These are phyloP conservation scores for Myotis davidii DNA, from an alignment of 2,113 vertebrate genomes.

Conservation along the genomic window DNA sequence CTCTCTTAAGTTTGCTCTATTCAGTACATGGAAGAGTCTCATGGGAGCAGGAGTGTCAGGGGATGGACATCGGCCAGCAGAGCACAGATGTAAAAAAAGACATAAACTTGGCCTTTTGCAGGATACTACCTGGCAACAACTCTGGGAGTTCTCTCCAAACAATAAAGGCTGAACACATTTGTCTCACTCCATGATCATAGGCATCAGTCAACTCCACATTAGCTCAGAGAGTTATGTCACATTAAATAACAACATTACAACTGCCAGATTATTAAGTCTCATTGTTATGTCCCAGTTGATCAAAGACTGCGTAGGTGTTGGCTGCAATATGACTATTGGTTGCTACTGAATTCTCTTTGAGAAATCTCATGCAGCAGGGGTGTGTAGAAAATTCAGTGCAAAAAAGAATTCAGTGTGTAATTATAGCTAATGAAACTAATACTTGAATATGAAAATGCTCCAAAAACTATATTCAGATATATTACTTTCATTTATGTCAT, in stretches of 20 bases:
- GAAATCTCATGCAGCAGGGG: background rate
- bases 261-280: background rate
- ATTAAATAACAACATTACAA: background rate
- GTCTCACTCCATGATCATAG: background rate
- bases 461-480: background rate
- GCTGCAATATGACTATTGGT: background rate
- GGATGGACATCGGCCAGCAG: background rate
- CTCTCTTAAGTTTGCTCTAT: background rate
- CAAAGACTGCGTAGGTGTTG: background rate
- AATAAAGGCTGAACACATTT: background rate
- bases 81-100: background rate
- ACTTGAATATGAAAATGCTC: slow-evolving; percentile 42
- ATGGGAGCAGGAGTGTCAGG: background rate
- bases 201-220: background rate
- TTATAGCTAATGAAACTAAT: slow-evolving; percentile 28
- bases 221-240: background rate
- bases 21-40: background rate
- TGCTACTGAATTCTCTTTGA: background rate
- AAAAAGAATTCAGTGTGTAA: background rate
- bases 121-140: background rate
- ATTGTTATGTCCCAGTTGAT: background rate
- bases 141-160: background rate
- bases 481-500: slow-evolving; percentile 30
- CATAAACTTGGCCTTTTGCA: background rate
- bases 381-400: background rate